Evolutionary conservation across 2,113 vertebrate species (phyloP), one percentile per base, ranked within the genome.

Genomic region (Ctenodactylus gundi): DNA sequence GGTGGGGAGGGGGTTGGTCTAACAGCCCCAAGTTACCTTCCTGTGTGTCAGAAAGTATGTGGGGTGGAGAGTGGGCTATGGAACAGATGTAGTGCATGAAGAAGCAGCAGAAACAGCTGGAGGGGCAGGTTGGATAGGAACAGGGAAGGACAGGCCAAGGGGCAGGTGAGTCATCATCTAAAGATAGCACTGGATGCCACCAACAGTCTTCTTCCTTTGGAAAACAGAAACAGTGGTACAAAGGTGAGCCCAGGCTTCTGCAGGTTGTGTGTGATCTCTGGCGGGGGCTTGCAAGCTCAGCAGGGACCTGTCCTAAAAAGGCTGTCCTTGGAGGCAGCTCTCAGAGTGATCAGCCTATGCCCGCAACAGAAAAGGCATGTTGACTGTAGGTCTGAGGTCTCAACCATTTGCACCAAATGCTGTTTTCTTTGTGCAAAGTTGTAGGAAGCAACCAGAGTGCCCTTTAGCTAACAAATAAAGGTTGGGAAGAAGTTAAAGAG

Each of bases 271-370:
- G 67, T 82, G 88, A 85, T 92, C 87, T 85, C 88, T 88, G 72
- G 55, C 41, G 49, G 64, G 82, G 57, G n/a, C 49, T 76, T 60
- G 18, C 55, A 70, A 17, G 2, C 78, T 20, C 85, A 88, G 85
- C 88, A 88, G 90, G 95, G 90, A 29, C 44, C 93, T 96, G 92
- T 90, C 73, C 94, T 96, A 75, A 67, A 96, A 96, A 85, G 84
- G 4, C 34, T 64, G 39, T 83, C 6, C 1, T 27, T 87, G 39
- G 31, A 44, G 34, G 51, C 39, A 77, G n/a, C 49, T 65, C 60
- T 12, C 76, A 73, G 76, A 31, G 21, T 23, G 58, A 86, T 41
- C 65, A 67, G 36, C 64, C 46, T 18, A 9, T 36, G 1, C 31
- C 51, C 15, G 83, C 49, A 7, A 31, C 41, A 76, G 60, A 91